phyloP scores from a whole-genome alignment of 2,797 vertebrate species.

The Anguilla anguilla region DNA sequence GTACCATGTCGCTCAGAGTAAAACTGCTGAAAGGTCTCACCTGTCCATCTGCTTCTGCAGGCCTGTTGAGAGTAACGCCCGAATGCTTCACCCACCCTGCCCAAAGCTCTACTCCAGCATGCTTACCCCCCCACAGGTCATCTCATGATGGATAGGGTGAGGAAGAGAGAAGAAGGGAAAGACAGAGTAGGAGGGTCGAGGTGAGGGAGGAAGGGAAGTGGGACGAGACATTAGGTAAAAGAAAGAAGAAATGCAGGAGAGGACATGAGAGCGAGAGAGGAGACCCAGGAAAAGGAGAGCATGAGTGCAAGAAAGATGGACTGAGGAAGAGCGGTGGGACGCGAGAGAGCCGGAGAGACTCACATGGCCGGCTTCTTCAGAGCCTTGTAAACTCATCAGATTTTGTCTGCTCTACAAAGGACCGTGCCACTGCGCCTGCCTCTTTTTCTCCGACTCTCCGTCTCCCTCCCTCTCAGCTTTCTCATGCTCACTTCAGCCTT shows the following conservation, averaged over 20 bases:
- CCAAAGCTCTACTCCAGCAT: conserved; percentile 28
- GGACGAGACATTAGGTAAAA: not conserved
- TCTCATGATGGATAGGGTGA: conserved; percentile 22
- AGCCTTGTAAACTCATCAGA: conserved; percentile 42
- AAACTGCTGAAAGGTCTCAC: conserved; percentile 34
- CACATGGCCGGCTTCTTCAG: conserved; percentile 18
- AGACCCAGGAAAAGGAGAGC: not conserved
- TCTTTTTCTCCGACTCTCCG: conserved; percentile 13
- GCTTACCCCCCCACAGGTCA: conserved; percentile 17
- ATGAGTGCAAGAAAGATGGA: not conserved
- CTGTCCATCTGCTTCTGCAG: conserved; percentile 45
- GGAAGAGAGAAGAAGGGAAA: not conserved
- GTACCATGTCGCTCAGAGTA: not conserved
- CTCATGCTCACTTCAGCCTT: conserved; percentile 33
- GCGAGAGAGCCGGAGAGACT: not conserved
- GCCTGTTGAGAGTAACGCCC: conserved; percentile 28
- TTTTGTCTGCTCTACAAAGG: conserved; percentile 44
- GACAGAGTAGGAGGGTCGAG: not conserved
- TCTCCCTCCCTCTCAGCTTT: conserved; percentile 27
- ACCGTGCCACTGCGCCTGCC: conserved; percentile 18
- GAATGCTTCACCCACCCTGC: conserved; percentile 21
- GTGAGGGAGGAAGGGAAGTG: not conserved
- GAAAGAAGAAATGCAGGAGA: not conserved
- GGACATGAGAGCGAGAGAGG: not conserved
- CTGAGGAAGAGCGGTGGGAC: not conserved